A percentile compares a stretch with the other conserved stretches of the same genome.
Conservation (phyloP, 2,113 vertebrate genomes). For the Caloenas nicobarica region DNA sequence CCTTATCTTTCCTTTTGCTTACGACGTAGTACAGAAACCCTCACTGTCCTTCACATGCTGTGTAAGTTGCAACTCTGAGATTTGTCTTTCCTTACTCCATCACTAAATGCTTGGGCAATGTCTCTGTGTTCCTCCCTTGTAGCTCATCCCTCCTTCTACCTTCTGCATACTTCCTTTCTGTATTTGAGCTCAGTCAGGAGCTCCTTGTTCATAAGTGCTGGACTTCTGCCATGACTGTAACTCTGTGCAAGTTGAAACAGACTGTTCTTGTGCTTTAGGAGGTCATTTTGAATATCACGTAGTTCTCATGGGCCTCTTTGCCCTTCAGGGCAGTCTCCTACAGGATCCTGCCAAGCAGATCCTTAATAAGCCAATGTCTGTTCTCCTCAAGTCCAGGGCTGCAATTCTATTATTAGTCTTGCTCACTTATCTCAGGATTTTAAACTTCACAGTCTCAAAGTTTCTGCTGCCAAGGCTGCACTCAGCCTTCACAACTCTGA, state of each 20-base stretch:
- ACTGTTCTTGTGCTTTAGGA: accelerated
- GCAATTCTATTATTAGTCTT: neutral
- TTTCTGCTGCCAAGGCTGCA: neutral
- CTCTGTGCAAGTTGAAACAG: neutral
- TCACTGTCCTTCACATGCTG: neutral
- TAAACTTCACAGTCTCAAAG: neutral
- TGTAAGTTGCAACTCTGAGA: neutral
- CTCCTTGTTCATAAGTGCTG: neutral
- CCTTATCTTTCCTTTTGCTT: neutral
- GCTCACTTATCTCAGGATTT: neutral
- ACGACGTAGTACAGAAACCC: neutral
- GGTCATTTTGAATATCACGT: neutral
- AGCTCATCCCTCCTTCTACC: neutral
- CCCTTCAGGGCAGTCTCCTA: neutral
- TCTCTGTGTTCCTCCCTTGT: neutral
- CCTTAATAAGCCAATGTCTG: neutral
- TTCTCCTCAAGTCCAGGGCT: neutral
- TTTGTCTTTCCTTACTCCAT: neutral
- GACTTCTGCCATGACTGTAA: neutral
- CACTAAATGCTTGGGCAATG: neutral
- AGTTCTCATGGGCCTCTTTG: neutral
- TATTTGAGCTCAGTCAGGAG: neutral
- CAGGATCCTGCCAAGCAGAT: neutral
- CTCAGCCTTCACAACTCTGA: neutral
- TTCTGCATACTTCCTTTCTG: neutral